Percentiles rank a stretch among this genome's conserved stretches.
These are phyloP conservation scores for Amblyraja radiata DNA, from an alignment of 2,797 vertebrate species.

Conservation along the genomic window DNA sequence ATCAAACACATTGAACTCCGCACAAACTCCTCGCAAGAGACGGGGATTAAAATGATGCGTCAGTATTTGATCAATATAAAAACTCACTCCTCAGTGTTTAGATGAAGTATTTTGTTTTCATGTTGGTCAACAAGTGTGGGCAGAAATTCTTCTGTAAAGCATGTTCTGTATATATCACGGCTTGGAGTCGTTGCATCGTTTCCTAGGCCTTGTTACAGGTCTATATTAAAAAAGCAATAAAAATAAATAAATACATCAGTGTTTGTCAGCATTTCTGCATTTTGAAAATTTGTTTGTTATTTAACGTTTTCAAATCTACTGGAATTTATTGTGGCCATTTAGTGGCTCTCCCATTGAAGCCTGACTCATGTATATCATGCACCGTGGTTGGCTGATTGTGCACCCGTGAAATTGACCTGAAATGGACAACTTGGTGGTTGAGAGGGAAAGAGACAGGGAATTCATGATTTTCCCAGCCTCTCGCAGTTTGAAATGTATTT, in stretches of 20 bases:
- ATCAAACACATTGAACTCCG: background rate
- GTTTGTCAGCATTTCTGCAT: background rate
- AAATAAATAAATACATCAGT: background rate
- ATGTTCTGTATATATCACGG: constrained; percentile 22
- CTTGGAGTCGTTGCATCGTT: constrained; percentile 7
- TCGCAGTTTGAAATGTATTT: constrained; percentile 52
- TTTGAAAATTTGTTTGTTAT: too few relatives aligned
- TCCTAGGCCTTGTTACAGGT: background rate
- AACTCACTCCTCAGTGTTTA: background rate
- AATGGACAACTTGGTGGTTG: constrained; percentile 33
- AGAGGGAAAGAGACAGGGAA: background rate
- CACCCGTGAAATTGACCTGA: constrained; percentile 37
- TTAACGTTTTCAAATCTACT: background rate
- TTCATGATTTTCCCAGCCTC: background rate
- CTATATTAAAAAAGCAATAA: background rate
- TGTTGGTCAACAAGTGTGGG: background rate
- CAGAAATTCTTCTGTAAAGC: background rate
- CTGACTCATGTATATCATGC: constrained; percentile 15
- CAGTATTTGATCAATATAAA: background rate
- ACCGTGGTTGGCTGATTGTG: constrained; percentile 30
- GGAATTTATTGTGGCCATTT: background rate
- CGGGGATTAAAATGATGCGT: background rate
- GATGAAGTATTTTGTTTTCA: background rate
- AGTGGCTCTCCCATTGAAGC: background rate
- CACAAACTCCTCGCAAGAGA: background rate